A percentile compares a stretch with the other conserved stretches of the same genome.
Conservation (phyloP, 1,140 invertebrate species). For the Sitobion miscanthi region DNA sequence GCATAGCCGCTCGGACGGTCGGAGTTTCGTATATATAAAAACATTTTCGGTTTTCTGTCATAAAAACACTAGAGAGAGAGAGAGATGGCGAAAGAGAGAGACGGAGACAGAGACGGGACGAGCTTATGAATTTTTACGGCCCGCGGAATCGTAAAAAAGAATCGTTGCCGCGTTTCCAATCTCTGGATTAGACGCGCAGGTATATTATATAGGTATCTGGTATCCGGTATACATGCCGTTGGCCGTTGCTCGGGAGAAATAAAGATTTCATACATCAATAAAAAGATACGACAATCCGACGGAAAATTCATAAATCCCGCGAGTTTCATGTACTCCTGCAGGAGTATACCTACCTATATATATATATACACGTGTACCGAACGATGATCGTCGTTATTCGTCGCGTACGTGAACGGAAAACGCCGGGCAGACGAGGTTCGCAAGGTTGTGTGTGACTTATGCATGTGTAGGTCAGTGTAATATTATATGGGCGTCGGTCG, state of each 20-base stretch:
- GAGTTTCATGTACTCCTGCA: not conserved
- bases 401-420: not conserved
- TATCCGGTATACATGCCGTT: too few species aligned
- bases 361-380: not conserved
- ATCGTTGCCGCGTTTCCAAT: constrained; percentile 28
- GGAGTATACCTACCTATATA: too few species aligned
- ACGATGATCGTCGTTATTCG: not conserved
- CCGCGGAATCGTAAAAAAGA: constrained; percentile 23
- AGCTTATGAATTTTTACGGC: constrained; percentile 32
- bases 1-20: not conserved
- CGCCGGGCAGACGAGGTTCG: not conserved
- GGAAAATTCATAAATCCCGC: constrained; percentile 12
- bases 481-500: too few species aligned
- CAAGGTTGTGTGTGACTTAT: not conserved
- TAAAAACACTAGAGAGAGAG: not conserved
- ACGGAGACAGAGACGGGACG: not conserved
- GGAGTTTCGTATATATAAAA: not conserved
- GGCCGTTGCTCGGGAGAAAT: not conserved
- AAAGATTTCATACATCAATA: constrained; percentile 44
- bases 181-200: not conserved
- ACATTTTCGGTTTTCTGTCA: constrained; percentile 3
- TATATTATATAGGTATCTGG: too few species aligned
- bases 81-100: not conserved
- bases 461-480: too few species aligned
- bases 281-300: constrained; percentile 25